Conservation (phyloP, 2,797 vertebrate genomes). For the Sebastes matsubarae region DNA sequence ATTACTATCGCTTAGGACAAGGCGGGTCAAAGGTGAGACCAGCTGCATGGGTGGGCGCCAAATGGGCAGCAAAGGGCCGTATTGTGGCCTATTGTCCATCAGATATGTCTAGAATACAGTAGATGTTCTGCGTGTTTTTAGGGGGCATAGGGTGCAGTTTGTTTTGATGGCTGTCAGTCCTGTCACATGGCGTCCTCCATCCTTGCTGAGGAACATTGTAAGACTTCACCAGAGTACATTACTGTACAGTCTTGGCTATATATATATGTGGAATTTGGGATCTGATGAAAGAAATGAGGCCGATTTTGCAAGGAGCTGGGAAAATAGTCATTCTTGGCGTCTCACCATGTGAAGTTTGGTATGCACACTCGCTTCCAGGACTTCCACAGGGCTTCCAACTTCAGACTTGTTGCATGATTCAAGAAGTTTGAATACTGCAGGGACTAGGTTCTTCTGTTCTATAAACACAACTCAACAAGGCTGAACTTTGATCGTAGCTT, state of each 20-base stretch:
- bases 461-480: not conserved
- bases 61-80: constrained; percentile 41
- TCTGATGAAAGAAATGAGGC: not conserved
- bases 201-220: not conserved
- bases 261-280: not conserved
- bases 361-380: not conserved
- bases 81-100: constrained; percentile 38
- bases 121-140: not conserved
- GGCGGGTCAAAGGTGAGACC: constrained; percentile 62
- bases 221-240: not conserved
- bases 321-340: not conserved
- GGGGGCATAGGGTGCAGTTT: constrained; percentile 9
- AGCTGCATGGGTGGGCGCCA: constrained; percentile 68
- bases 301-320: not conserved
- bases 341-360: not conserved
- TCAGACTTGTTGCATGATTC: not conserved
- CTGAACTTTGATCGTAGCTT: not conserved
- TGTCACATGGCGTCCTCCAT: not conserved
- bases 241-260: not conserved
- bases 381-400: not conserved
- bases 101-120: constrained; percentile 13
- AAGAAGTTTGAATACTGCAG: not conserved
- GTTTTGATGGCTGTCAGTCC: constrained; percentile 20
- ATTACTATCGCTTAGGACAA: constrained; percentile 16
- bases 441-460: not conserved